phyloP scores from a whole-genome alignment of 2,888 invertebrate species.

The Apamea monoglypha region DNA sequence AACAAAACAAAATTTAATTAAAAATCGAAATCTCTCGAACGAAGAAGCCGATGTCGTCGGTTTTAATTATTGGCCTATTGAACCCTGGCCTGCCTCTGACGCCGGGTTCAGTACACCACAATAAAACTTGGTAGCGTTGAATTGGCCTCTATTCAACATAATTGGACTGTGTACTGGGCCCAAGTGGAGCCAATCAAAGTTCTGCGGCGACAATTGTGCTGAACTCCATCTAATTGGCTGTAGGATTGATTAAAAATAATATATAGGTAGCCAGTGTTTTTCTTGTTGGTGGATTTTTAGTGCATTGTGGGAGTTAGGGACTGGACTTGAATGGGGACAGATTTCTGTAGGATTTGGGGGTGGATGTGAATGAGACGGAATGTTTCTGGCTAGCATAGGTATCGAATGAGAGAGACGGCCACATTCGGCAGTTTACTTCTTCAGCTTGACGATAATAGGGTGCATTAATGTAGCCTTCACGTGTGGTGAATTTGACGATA shows the following conservation, averaged over 20 bases:
- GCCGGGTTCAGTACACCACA: slow-evolving; percentile 79
- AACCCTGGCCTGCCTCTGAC: slow-evolving; percentile 84
- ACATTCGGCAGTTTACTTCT: background rate
- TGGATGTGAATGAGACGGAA: background rate
- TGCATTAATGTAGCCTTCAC: background rate
- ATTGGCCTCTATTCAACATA: slow-evolving; percentile 87
- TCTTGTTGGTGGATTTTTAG: slow-evolving; percentile 46
- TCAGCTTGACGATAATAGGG: background rate
- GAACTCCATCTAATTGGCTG: slow-evolving; percentile 83
- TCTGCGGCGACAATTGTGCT: slow-evolving; percentile 81
- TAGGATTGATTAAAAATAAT: slow-evolving; percentile 77
- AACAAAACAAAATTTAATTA: slow-evolving; percentile 85
- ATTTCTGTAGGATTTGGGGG: slow-evolving; percentile 7
- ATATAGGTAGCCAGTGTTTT: slow-evolving; percentile 60
- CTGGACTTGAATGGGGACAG: slow-evolving; percentile 1
- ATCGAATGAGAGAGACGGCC: background rate
- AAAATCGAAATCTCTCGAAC: slow-evolving; percentile 80
- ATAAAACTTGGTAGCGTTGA: slow-evolving; percentile 85
- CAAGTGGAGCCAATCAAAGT: slow-evolving; percentile 86
- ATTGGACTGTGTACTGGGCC: slow-evolving; percentile 83
- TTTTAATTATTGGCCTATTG: slow-evolving; percentile 88
- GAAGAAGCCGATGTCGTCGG: slow-evolving; percentile 81
- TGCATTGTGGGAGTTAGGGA: slow-evolving; percentile 26
- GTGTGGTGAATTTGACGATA: background rate
- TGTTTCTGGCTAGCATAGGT: background rate